Evolutionary conservation across 2,888 invertebrate genomes (phyloP).

Genomic region (Xylota sylvarum): DNA sequence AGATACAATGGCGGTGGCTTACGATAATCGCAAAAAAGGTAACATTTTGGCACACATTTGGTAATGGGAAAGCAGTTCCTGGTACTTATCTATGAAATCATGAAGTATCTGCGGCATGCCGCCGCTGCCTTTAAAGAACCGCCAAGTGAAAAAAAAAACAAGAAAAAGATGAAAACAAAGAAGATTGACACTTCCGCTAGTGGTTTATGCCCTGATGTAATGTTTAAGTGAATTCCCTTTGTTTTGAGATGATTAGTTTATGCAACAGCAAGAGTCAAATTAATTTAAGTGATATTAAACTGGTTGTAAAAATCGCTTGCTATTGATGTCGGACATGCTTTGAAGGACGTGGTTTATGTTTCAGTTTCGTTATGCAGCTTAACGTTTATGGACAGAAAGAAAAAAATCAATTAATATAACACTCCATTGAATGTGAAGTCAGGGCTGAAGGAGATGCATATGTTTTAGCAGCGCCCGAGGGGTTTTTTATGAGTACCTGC

Average conservation of each 20-base stretch:
- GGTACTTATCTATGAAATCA: slow-evolving; percentile 42
- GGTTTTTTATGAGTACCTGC: neutral
- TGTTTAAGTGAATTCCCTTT: slow-evolving; percentile 16
- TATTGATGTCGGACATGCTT: neutral
- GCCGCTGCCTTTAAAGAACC: slow-evolving; percentile 2
- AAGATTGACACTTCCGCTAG: slow-evolving; percentile 5
- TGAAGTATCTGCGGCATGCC: neutral
- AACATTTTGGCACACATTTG: slow-evolving; percentile 18
- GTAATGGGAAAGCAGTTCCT: slow-evolving; percentile 44
- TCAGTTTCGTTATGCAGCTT: slow-evolving; percentile 1
- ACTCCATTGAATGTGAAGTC: neutral
- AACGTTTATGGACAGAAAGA: neutral
- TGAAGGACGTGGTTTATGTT: slow-evolving; percentile 9
- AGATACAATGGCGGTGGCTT: neutral
- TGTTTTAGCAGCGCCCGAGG: neutral
- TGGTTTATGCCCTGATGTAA: slow-evolving; percentile 23
- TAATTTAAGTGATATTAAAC: slow-evolving; percentile 2
- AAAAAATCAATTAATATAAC: neutral
- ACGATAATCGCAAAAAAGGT: neutral
- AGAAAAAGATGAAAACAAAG: neutral
- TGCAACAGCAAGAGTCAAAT: slow-evolving; percentile 6
- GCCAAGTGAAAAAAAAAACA: neutral
- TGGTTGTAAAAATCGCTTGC: neutral
- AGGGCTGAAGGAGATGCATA: neutral
- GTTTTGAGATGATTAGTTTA: neutral